Conservation (phyloP, 2,888 invertebrate genomes). For the Druceiella hillmani region DNA sequence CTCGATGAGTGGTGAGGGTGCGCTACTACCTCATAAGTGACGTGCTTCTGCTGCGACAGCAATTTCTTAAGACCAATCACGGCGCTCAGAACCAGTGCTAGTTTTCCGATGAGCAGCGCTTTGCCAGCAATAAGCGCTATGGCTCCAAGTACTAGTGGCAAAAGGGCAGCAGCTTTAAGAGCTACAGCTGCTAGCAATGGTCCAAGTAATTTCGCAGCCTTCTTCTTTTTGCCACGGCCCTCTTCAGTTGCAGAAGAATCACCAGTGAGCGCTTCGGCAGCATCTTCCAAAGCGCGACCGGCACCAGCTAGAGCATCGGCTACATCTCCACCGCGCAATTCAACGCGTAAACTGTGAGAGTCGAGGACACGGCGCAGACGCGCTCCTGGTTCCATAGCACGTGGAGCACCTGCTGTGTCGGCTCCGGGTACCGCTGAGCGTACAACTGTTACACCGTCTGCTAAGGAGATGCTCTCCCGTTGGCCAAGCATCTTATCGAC, state of each 20-base stretch:
- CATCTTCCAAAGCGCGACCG: constrained; percentile 74
- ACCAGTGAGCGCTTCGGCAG: constrained; percentile 58
- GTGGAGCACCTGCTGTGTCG: constrained; percentile 74
- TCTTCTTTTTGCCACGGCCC: constrained; percentile 73
- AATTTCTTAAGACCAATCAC: constrained; percentile 82
- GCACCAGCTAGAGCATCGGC: constrained; percentile 74
- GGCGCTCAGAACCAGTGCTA: constrained; percentile 76
- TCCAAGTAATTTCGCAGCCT: constrained; percentile 72
- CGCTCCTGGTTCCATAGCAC: constrained; percentile 62
- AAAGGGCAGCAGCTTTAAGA: constrained; percentile 71
- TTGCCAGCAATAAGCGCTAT: constrained; percentile 84
- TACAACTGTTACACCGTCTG: constrained; percentile 80
- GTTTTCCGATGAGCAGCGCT: constrained; percentile 77
- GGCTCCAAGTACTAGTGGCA: constrained; percentile 73
- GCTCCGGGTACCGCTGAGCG: constrained; percentile 63
- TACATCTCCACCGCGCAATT: constrained; percentile 79
- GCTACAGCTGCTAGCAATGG: constrained; percentile 71
- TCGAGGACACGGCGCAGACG: constrained; percentile 72
- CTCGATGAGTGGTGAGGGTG: constrained; percentile 75
- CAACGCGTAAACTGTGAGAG: constrained; percentile 76
- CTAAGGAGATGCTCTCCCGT: constrained; percentile 72
- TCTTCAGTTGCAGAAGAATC: constrained; percentile 59
- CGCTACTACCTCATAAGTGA: constrained; percentile 82
- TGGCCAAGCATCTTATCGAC: constrained; percentile 80
- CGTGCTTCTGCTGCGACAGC: constrained; percentile 75